phyloP scores from a whole-genome alignment of 2,888 invertebrate genomes.

The Drosophila ustulata region DNA sequence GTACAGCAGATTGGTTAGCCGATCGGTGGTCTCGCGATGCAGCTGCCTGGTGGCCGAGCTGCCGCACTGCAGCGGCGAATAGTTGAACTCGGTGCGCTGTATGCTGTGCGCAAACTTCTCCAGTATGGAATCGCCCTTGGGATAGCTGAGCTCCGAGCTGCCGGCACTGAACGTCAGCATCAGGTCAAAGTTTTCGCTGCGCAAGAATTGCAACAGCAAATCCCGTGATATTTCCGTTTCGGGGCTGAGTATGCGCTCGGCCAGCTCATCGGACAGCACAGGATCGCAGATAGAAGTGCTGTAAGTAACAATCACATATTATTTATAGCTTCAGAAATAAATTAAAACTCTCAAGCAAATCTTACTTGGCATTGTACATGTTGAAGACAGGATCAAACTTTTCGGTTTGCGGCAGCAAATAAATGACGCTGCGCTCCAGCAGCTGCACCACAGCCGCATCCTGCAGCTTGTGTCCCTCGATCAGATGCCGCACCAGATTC shows the following conservation, averaged over 20 bases:
- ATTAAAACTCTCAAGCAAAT: neutral
- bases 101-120: slow-evolving; percentile 81
- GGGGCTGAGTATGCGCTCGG: slow-evolving; percentile 87
- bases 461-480: slow-evolving; percentile 89
- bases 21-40: slow-evolving; percentile 83
- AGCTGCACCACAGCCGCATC: slow-evolving; percentile 89
- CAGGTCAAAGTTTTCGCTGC: slow-evolving; percentile 89
- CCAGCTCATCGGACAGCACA: slow-evolving; percentile 87
- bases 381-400: slow-evolving; percentile 74
- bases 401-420: slow-evolving; percentile 89
- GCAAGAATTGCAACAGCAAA: slow-evolving; percentile 88
- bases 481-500: slow-evolving; percentile 92
- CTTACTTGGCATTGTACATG: slow-evolving; percentile 81
- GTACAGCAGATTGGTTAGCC: slow-evolving; percentile 87
- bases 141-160: slow-evolving; percentile 87
- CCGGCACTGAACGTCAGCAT: slow-evolving; percentile 92
- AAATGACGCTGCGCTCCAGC: slow-evolving; percentile 90
- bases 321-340: neutral
- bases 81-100: slow-evolving; percentile 79
- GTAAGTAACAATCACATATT: neutral
- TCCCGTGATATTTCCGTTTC: slow-evolving; percentile 77
- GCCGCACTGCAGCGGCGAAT: slow-evolving; percentile 76
- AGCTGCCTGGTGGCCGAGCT: slow-evolving; percentile 67
- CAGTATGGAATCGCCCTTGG: slow-evolving; percentile 76
- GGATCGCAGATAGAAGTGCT: slow-evolving; percentile 84